Evolutionary conservation across 1,140 invertebrate species (phyloP).

Genomic region (Nixonia krombeini): DNA sequence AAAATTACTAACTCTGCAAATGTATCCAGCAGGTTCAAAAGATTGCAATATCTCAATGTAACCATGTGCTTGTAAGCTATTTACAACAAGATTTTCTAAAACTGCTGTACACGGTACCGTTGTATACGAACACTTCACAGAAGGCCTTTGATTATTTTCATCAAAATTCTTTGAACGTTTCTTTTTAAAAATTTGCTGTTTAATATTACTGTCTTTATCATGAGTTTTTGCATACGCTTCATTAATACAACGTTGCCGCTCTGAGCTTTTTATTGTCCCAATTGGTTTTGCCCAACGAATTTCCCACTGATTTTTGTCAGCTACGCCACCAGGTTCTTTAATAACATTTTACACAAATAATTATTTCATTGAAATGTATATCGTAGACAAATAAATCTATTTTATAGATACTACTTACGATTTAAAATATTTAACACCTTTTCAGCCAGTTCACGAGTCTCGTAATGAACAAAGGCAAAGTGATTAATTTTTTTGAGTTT

Average conservation of each 20-base stretch:
- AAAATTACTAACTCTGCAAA: conserved; percentile 53
- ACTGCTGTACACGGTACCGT: too few relatives aligned
- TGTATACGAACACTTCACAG: conserved; percentile 7
- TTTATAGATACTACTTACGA: conserved; percentile 46
- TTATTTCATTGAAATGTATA: background rate
- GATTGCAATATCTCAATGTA: conserved; percentile 44
- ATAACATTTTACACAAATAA: conserved; percentile 8
- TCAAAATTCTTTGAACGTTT: conserved; percentile 1
- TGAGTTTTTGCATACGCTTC: conserved; percentile 49
- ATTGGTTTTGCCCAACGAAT: conserved; percentile 68
- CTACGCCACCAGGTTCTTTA: conserved; percentile 52
- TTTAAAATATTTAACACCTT: conserved; percentile 58
- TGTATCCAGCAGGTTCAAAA: conserved; percentile 40
- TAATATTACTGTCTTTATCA: conserved; percentile 4
- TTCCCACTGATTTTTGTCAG: conserved; percentile 60
- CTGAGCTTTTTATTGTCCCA: conserved; percentile 54
- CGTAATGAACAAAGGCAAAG: conserved; percentile 69
- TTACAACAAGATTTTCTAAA: conserved; percentile 50
- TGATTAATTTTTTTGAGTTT: conserved; percentile 70
- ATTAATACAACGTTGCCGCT: conserved; percentile 60
- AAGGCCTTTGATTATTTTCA: conserved; percentile 1
- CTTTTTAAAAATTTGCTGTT: conserved; percentile 11
- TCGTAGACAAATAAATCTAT: background rate
- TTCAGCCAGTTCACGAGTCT: conserved; percentile 58
- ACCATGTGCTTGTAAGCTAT: conserved; percentile 51